Evolutionary conservation across 2,113 vertebrate species (phyloP).

Genomic region (Myrmophylax atrothorax): DNA sequence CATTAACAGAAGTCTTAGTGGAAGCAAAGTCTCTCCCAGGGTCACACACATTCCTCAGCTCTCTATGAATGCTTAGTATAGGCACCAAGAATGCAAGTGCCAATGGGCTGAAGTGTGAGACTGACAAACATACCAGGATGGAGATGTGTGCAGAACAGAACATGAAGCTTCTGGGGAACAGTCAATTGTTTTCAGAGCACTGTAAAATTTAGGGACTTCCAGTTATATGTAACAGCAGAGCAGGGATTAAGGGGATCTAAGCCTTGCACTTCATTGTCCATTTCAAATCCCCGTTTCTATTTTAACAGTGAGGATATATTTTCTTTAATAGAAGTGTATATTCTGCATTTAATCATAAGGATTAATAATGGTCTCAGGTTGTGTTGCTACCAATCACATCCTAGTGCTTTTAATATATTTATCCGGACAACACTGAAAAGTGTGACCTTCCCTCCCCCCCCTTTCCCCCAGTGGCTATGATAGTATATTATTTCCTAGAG

Average conservation of each 20-base stretch:
- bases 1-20: background rate
- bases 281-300: background rate
- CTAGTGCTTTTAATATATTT: background rate
- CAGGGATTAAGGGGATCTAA: background rate
- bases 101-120: background rate
- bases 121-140: background rate
- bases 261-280: background rate
- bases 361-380: background rate
- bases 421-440: background rate
- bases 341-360: background rate
- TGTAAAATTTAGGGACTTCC: background rate
- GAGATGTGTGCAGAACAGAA: background rate
- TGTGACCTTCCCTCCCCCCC: accelerated
- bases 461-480: accelerated
- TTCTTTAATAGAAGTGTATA: background rate
- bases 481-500: background rate
- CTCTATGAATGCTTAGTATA: background rate
- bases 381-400: background rate
- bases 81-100: background rate
- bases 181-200: background rate
- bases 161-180: background rate
- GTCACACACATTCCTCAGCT: background rate
- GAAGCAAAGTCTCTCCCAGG: background rate
- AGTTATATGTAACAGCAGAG: background rate
- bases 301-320: background rate